Conservation (phyloP, 2,888 invertebrate species). For the Spodoptera exigua region DNA sequence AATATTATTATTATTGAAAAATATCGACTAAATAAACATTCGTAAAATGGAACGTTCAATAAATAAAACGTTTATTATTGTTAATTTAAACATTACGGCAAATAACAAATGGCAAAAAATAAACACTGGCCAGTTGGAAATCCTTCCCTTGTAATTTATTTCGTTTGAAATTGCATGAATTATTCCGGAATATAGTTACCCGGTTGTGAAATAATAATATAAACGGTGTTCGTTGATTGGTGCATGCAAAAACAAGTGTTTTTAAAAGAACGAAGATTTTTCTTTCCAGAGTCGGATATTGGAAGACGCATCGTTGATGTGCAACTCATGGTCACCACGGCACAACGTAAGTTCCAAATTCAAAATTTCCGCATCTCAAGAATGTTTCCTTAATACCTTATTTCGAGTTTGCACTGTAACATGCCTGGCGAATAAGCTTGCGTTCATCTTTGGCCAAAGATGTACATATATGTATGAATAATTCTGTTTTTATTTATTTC, state of each 20-base stretch:
- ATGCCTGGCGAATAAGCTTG: conserved; percentile 73
- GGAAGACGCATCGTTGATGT: conserved; percentile 97
- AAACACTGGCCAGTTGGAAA: too few relatives aligned
- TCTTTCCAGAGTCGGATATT: conserved; percentile 95
- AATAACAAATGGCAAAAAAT: too few relatives aligned
- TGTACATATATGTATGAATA: conserved; percentile 71
- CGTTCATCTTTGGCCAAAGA: conserved; percentile 85
- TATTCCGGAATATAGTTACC: neutral
- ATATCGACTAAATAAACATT: too few relatives aligned
- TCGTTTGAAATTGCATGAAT: neutral
- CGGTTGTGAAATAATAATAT: conserved; percentile 3
- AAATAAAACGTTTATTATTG: too few relatives aligned
- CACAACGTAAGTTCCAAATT: conserved; percentile 93
- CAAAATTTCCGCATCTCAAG: neutral
- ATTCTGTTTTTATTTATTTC: conserved; percentile 11
- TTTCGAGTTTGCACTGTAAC: conserved; percentile 28
- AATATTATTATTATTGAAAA: too few relatives aligned
- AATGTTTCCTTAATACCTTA: conserved; percentile 8
- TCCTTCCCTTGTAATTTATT: too few relatives aligned
- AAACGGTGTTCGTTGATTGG: conserved; percentile 4
- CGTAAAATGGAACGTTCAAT: too few relatives aligned
- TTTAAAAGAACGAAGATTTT: conserved; percentile 70
- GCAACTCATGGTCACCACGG: conserved; percentile 97
- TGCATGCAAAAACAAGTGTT: conserved; percentile 63
- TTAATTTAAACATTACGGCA: too few relatives aligned